Conservation (phyloP, 2,797 vertebrate genomes). For the Coregonus sp. region DNA sequence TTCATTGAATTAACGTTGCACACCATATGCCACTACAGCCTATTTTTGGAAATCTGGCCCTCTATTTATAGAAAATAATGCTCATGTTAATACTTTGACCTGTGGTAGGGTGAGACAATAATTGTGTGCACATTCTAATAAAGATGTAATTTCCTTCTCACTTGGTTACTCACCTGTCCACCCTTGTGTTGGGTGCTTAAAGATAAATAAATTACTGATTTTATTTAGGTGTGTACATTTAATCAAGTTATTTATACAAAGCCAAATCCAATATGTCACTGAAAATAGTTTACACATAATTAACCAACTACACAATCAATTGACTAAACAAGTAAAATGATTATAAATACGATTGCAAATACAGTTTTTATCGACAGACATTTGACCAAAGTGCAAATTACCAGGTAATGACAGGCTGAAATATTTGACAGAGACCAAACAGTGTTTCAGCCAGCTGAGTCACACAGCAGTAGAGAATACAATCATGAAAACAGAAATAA, state of each 20-base stretch:
- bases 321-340: slow-evolving; percentile 34
- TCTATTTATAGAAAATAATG: no score
- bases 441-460: slow-evolving; percentile 9
- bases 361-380: slow-evolving; percentile 25
- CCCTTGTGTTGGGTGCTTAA: background rate
- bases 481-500: background rate
- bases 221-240: slow-evolving; percentile 63
- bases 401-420: slow-evolving; percentile 16
- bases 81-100: background rate
- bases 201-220: slow-evolving; percentile 25
- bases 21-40: no score
- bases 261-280: slow-evolving; percentile 49
- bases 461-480: background rate
- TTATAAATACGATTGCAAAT: slow-evolving; percentile 31
- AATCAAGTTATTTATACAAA: slow-evolving; percentile 54
- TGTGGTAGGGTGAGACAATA: background rate
- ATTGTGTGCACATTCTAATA: background rate
- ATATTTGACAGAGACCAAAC: slow-evolving; percentile 31
- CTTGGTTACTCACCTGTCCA: background rate
- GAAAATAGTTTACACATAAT: slow-evolving; percentile 16
- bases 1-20: no score
- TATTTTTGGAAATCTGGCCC: no score
- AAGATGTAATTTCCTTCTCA: background rate
- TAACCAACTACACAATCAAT: slow-evolving; percentile 36
- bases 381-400: slow-evolving; percentile 47